Percentiles rank a stretch among this genome's conserved stretches.
phyloP scores from a whole-genome alignment of 2,113 vertebrate species.

The Leptodactylus fuscus region DNA sequence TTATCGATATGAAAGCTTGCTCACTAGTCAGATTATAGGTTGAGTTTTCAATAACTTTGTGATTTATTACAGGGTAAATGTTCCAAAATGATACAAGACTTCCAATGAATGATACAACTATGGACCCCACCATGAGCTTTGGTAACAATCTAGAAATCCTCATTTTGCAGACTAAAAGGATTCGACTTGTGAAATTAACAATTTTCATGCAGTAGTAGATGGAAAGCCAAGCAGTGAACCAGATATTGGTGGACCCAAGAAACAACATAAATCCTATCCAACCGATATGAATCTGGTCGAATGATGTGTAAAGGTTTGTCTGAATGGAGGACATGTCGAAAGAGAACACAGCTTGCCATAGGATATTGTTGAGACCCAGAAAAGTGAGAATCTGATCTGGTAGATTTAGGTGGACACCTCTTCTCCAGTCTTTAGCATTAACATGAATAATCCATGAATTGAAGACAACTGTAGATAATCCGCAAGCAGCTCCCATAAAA shows the following conservation, averaged over 20 bases:
- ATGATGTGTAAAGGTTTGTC: background rate
- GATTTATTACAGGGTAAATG: background rate
- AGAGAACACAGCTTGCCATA: background rate
- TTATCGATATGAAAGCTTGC: fast-evolving
- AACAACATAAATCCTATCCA: background rate
- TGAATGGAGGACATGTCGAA: background rate
- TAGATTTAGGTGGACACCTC: background rate
- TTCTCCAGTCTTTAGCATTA: background rate
- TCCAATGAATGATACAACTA: background rate
- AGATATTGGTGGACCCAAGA: background rate
- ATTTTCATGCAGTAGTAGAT: constrained; percentile 27
- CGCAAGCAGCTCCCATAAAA: too few relatives aligned
- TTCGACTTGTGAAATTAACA: background rate
- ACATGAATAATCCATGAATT: constrained; percentile 18
- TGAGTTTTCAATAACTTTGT: background rate
- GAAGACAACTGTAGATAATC: background rate
- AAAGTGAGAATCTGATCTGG: constrained; percentile 18
- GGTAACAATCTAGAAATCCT: background rate
- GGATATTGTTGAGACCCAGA: background rate
- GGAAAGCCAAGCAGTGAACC: constrained; percentile 26
- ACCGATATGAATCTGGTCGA: background rate
- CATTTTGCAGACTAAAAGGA: constrained; percentile 7
- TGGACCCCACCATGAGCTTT: background rate
- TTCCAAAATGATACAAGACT: background rate
- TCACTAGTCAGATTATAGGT: background rate